These are phyloP conservation scores for Pheosia gnoma DNA, from an alignment of 2,888 invertebrate genomes.

Conservation along the genomic window DNA sequence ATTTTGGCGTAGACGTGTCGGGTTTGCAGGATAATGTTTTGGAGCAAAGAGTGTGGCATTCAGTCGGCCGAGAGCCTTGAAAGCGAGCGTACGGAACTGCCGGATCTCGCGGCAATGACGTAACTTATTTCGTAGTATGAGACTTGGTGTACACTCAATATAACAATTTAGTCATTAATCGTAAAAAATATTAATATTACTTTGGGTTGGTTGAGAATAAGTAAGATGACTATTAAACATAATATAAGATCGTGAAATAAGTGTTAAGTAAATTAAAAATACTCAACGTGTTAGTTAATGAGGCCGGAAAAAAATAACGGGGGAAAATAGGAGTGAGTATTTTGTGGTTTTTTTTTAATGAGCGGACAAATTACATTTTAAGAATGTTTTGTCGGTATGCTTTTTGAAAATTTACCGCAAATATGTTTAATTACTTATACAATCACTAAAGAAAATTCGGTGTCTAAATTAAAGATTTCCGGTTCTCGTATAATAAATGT, in stretches of 20 bases:
- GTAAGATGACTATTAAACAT: not conserved
- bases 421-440: not conserved
- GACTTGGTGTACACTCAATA: slow-evolving; percentile 21
- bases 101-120: slow-evolving; percentile 44
- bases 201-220: not conserved
- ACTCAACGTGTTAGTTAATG: slow-evolving; percentile 8
- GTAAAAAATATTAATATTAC: not conserved
- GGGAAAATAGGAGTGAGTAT: slow-evolving; percentile 7
- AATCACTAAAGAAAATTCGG: not conserved
- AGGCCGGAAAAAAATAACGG: slow-evolving; percentile 8
- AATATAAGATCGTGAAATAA: not conserved
- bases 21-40: slow-evolving; percentile 54
- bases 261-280: slow-evolving; percentile 8
- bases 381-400: not conserved
- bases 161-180: slow-evolving; percentile 23
- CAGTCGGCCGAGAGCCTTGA: slow-evolving; percentile 76
- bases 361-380: not conserved
- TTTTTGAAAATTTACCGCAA: not conserved
- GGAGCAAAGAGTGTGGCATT: slow-evolving; percentile 59
- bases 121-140: slow-evolving; percentile 74
- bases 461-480: not conserved
- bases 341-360: slow-evolving; percentile 3
- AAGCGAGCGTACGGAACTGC: slow-evolving; percentile 53
- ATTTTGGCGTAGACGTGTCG: slow-evolving; percentile 39
- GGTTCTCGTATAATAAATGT: slow-evolving; percentile 23